Conservation (phyloP, 2,888 invertebrate species). For the Drosophila mulleri region DNA sequence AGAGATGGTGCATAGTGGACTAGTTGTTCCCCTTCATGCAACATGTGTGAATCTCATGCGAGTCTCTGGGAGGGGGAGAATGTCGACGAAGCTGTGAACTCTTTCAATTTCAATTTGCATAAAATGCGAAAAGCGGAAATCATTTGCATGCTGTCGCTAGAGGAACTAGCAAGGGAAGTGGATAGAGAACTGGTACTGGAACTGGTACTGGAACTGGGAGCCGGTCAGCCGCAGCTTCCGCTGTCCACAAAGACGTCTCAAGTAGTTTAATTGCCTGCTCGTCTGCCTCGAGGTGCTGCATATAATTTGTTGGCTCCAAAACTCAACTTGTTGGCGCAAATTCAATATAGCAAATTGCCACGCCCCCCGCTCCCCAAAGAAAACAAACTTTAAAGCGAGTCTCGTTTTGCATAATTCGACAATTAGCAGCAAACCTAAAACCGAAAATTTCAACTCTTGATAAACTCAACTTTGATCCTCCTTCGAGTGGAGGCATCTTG, state of each 20-base stretch:
- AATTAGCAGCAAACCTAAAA: constrained; percentile 38
- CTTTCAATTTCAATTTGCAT: constrained; percentile 59
- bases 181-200: background rate
- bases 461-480: constrained; percentile 25
- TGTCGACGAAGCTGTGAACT: constrained; percentile 15
- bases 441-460: constrained; percentile 20
- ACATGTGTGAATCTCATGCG: constrained; percentile 38
- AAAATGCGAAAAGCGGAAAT: constrained; percentile 62
- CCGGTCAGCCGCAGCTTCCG: constrained; percentile 35
- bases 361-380: too few species aligned
- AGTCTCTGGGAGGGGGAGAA: constrained; percentile 3
- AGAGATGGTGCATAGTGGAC: background rate
- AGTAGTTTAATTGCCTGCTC: constrained; percentile 64
- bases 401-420: constrained; percentile 55
- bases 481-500: background rate
- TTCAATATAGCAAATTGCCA: constrained; percentile 38
- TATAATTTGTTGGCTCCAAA: background rate
- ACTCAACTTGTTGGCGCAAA: constrained; percentile 30
- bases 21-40: constrained; percentile 6
- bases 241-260: constrained; percentile 56
- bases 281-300: constrained; percentile 15
- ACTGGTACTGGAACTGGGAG: constrained; percentile 15
- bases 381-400: background rate
- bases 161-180: background rate
- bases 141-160: constrained; percentile 48